phyloP scores from a whole-genome alignment of 2,888 invertebrate species.

The Dioctria rufipes region DNA sequence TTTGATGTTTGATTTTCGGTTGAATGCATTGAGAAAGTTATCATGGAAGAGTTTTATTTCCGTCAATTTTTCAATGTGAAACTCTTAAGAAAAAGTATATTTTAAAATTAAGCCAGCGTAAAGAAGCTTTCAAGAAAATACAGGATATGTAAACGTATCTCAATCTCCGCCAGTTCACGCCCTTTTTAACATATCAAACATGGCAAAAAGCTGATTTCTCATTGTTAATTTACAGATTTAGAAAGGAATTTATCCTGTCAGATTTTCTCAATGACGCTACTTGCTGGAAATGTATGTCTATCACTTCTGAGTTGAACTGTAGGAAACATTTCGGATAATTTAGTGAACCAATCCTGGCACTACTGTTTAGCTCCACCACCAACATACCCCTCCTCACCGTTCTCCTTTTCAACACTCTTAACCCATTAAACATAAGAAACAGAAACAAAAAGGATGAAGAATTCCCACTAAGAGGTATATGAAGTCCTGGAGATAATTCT shows the following conservation, averaged over 20 bases:
- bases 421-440: conserved; percentile 23
- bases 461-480: neutral
- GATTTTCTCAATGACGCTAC: conserved; percentile 45
- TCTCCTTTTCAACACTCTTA: neutral
- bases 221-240: conserved; percentile 47
- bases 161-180: neutral
- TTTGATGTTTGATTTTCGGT: conserved; percentile 33
- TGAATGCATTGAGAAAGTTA: neutral
- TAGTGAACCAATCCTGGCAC: conserved; percentile 4
- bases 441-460: conserved; percentile 31
- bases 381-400: too few relatives aligned
- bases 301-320: conserved; percentile 11
- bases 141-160: neutral
- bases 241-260: conserved; percentile 34
- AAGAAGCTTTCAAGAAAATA: neutral
- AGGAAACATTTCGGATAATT: conserved; percentile 31
- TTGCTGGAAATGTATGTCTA: conserved; percentile 9
- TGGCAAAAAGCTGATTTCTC: conserved; percentile 41
- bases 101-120: too few relatives aligned
- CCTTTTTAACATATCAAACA: neutral
- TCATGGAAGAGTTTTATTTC: too few relatives aligned
- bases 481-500: conserved; percentile 17
- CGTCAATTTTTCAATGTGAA: too few relatives aligned
- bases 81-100: too few relatives aligned
- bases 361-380: neutral